Percentiles rank a stretch among this genome's conserved stretches.
Evolutionary conservation across 2,797 vertebrate genomes (phyloP).

Genomic region (Rallus crepitans): DNA sequence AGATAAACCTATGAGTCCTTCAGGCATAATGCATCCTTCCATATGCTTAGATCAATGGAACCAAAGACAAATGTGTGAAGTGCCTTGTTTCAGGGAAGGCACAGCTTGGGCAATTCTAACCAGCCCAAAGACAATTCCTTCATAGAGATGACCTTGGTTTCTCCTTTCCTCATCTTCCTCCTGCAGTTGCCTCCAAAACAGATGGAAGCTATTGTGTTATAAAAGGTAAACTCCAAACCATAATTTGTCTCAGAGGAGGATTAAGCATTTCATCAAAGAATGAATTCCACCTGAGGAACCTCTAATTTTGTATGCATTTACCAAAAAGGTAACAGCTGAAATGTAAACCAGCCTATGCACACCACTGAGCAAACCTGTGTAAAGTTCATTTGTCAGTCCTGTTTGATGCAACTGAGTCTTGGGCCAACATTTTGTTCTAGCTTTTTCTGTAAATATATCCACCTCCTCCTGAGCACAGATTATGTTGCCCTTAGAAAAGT

Average conservation of each 20-base stretch:
- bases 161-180: background rate
- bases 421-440: background rate
- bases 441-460: background rate
- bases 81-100: background rate
- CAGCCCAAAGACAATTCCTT: background rate
- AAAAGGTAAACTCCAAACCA: slow-evolving; percentile 28
- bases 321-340: slow-evolving; percentile 35
- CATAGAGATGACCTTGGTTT: background rate
- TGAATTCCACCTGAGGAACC: slow-evolving; percentile 28
- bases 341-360: slow-evolving; percentile 14
- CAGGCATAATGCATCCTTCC: background rate
- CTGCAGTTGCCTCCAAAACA: background rate
- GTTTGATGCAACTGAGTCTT: background rate
- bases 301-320: slow-evolving; percentile 13
- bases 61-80: background rate
- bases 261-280: slow-evolving; percentile 40
- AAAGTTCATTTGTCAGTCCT: background rate
- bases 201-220: background rate
- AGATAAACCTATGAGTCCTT: slow-evolving; percentile 15
- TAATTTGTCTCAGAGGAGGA: slow-evolving; percentile 58
- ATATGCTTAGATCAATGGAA: slow-evolving; percentile 4
- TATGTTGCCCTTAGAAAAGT: background rate
- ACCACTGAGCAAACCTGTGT: background rate
- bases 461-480: background rate
- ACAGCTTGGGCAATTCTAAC: background rate